Base-by-base conservation (phyloP, 1,140 invertebrate species). In the Drosophila lowei region DNA sequence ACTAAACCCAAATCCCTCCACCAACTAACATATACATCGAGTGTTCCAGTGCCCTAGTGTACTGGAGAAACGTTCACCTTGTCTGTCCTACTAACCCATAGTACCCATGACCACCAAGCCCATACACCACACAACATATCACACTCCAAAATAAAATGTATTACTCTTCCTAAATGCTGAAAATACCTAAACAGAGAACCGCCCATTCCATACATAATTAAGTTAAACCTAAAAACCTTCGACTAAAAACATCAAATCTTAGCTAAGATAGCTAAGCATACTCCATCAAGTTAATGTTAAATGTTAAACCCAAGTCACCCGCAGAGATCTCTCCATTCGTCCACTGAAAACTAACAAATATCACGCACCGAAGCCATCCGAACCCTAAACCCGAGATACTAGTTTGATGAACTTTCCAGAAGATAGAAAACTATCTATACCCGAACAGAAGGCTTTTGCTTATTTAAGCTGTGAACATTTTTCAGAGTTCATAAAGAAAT, bases 261-360 rank as follows among this genome's bases (percentile, higher is more conserved):
- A 43, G 72, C 72, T 75, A 75, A 57, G 28, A 48, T 67, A 68
- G 65, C 63, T 68, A 68, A 68, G 65, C 30, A 57, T 42, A 42
- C 25, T 38, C 62, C 63, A 68, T 68, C 65, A 68, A 68, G 66
- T 68, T 68, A 68, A 68, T 68, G 8, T 68, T 68, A 68, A 68
- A 44, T 61, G 18, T 18, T 6, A 60, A 60, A 66, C 63, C 9
- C 21, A 42, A 61, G 15, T n/a, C 25, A 62, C 43, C 15, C 18
- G 34, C 28, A 23, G 38, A 44, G n/a, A 66, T 28, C 42, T 16
- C n/a, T 7, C 6, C 62, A 66, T 48, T 13, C 21, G 15, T 16
- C 34, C 58, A 65, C 62, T 65, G 6, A 30, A 61, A 49, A 49
- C 16, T 63, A 65, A 43, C 25, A 25, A 16, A 52, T 43, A 65